Percentiles rank a stretch among this genome's conserved stretches.
Evolutionary conservation across 1,140 invertebrate genomes (phyloP).

Genomic region (Drosophila rufa): DNA sequence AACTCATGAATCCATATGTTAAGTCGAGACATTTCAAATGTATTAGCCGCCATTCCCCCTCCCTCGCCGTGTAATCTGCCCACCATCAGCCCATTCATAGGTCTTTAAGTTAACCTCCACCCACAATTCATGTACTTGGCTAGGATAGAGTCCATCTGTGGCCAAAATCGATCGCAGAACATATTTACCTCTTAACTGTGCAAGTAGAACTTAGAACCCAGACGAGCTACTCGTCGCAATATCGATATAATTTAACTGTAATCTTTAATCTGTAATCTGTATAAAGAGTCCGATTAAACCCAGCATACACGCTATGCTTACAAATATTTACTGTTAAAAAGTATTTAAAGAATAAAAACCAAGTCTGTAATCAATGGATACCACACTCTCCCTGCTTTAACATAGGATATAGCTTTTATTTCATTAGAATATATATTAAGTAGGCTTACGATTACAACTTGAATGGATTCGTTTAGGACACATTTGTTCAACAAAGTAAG

Average conservation of each 20-base stretch:
- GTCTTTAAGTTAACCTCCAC: conserved; percentile 18
- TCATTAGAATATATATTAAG: conserved; percentile 39
- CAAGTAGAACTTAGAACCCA: conserved; percentile 60
- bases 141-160: conserved; percentile 55
- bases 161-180: conserved; percentile 71
- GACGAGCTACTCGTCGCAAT: conserved; percentile 54
- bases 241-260: conserved; percentile 54
- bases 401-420: conserved; percentile 25
- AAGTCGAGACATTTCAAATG: conserved; percentile 45
- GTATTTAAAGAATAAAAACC: conserved; percentile 71
- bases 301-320: conserved; percentile 56
- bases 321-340: conserved; percentile 72
- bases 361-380: conserved; percentile 70
- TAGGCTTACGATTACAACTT: conserved; percentile 30
- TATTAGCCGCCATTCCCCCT: conserved; percentile 34
- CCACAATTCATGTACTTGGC: conserved; percentile 41
- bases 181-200: conserved; percentile 79
- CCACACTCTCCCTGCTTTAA: conserved; percentile 11
- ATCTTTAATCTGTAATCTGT: conserved; percentile 62
- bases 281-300: conserved; percentile 46
- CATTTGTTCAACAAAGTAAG: conserved; percentile 71
- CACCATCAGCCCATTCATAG: conserved; percentile 32
- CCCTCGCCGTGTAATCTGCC: conserved; percentile 50
- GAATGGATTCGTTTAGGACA: conserved; percentile 46
- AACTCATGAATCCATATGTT: conserved; percentile 27